Evolutionary conservation across 2,113 vertebrate genomes (phyloP).

Genomic region (western clawed frog (Xenopus tropicalis)): UCB_Xtro_10.0 CM004443.2:31286501-31287000

Average conservation of each 20-base stretch:
- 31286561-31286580: no score
- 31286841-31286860: slow-evolving; percentile 38
- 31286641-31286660: no score
- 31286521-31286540: no score
- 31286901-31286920: slow-evolving; percentile 35
- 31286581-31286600: no score
- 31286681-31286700: no score
- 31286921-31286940: slow-evolving; percentile 49
- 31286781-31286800: neutral
- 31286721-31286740: slow-evolving; percentile 45
- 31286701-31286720: neutral
- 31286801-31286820: slow-evolving; percentile 23
- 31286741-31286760: slow-evolving; percentile 47
- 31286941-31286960: slow-evolving; percentile 46
- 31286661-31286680: no score
- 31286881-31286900: slow-evolving; percentile 32
- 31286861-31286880: slow-evolving; percentile 35
- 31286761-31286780: slow-evolving; percentile 34
- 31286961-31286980: slow-evolving; percentile 50
- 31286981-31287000: slow-evolving; percentile 44
- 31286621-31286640: no score
- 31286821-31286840: slow-evolving; percentile 28
- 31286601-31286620: no score
- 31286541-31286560: no score
- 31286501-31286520: no score